Evolutionary conservation across 2,797 vertebrate species (phyloP), one percentile per base, ranked within the genome.

Genomic region (Acrocephalus scirpaceus): DNA sequence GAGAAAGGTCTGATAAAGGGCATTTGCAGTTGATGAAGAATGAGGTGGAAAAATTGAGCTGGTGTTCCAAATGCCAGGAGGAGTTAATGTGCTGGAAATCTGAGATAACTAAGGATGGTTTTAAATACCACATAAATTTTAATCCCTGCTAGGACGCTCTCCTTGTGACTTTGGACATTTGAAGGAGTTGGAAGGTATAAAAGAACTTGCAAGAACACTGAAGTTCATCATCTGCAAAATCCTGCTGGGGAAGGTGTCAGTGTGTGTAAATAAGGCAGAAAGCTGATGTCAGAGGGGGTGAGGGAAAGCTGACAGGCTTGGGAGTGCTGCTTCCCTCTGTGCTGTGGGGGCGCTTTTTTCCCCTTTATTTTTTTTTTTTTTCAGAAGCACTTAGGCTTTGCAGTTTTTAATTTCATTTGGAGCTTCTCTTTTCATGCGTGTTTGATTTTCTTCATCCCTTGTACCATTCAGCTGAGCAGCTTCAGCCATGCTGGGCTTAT

Each of bases 1-100:
- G 45, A 93, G 79, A 16, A 93, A 94, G 91, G 94, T 88, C 90
- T 96, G 60, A 66, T 88, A 90, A 93, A 97, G 91, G 92, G 77
- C 86, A 51, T 78, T 84, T 94, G 77, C 60, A 90, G 48, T 42
- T 78, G 88, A 18, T 78, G 72, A 86, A 74, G 66, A 88, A 69
- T 53, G 92, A 93, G 66, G 87, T 93, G 92, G 91, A 89, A 90
- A 27, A 94, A 95, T 81, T 21, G 87, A 75, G 76, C 56, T 83
- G 56, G 34, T 44, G 2, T 79, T 92, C 56, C 87, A 91, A 94
- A 94, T 93, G 94, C 87, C 90, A 92, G 85, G 56, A 75, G 69
- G 60, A 96, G 51, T 96, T 90, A 96, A 94, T 93, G 88, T 78
- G 70, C 92, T 93, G 86, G 87, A 86, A 96, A 88, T 44, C 11